Evolutionary conservation across 1,140 invertebrate genomes (phyloP), one percentile per base, ranked within the genome.

Genomic region (Ceratina australensis): DNA sequence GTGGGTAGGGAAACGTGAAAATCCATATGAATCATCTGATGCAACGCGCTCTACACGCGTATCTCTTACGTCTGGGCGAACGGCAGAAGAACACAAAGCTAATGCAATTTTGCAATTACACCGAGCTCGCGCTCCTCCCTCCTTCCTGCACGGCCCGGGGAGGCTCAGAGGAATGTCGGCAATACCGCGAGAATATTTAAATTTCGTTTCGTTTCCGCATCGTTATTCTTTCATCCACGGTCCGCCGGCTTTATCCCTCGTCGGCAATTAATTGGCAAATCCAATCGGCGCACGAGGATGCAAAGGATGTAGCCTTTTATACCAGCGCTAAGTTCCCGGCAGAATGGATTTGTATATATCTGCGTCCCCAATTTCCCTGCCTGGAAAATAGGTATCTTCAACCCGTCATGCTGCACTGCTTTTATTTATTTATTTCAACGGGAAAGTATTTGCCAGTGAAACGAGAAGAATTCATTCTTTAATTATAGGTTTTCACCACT

Each of bases 81-180:
- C 85, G 85, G 79, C 83, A 78, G 82, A 89, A 86, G 86, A 87
- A 86, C 87, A 86, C 87, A 88, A 88, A 88, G 88, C 87, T 89
- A 89, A 89, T 88, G 88, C 86, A 89, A 88, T 89, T 89, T 89
- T 88, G 85, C 86, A 89, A 89, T 89, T 89, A 89, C 82, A 85
- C 78, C 78, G 80, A 73, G 79, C 67, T 69, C 67, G 56, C 68
- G 67, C 63, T 69, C 71, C 74, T 77, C 71, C 54, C 77, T 56
- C 54, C 69, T 57, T 50, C n/a, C n/a, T n/a, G n/a, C n/a, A 42
- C 57, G 42, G 50, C 22, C 69, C 60, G 28, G 69, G 63, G 65
- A 69, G 75, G 68, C 57, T 80, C 75, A 61, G 84, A 87, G 81
- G 78, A 82, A 83, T 83, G 83, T 68, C 77, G 65, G 72, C 72